Evolutionary conservation across 2,888 invertebrate genomes (phyloP).

Genomic region (Andrena hattorfiana): DNA sequence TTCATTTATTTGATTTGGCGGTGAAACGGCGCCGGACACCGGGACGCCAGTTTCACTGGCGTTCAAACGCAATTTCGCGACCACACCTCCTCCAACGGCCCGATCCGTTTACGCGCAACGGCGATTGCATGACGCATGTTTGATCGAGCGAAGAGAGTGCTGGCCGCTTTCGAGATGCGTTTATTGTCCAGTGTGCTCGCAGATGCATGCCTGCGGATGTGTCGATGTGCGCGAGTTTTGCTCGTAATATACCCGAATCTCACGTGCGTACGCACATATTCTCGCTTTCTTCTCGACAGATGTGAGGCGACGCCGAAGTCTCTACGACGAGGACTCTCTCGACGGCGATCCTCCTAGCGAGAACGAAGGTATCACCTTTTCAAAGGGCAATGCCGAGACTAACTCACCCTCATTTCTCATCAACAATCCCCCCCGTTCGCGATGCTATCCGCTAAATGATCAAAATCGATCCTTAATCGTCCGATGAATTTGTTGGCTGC

Average conservation of each 20-base stretch:
- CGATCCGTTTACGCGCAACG: not conserved
- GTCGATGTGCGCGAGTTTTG: conserved; percentile 42
- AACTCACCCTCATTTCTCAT: conserved; percentile 16
- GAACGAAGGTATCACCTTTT: conserved; percentile 81
- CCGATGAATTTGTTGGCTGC: conserved; percentile 6
- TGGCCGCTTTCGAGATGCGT: conserved; percentile 12
- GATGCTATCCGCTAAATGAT: not conserved
- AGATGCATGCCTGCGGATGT: conserved; percentile 47
- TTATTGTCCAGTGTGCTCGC: conserved; percentile 22
- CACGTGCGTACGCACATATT: conserved; percentile 73
- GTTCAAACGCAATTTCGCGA: not conserved
- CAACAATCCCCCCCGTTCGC: conserved; percentile 10
- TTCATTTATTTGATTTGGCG: conserved; percentile 15
- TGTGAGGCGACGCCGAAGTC: conserved; percentile 83
- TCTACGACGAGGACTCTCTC: conserved; percentile 84
- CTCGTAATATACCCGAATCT: conserved; percentile 62
- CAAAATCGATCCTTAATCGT: not conserved
- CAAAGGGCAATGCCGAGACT: conserved; percentile 60
- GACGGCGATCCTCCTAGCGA: conserved; percentile 83
- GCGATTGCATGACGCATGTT: conserved; percentile 49
- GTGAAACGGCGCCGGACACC: not conserved
- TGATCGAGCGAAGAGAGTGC: not conserved
- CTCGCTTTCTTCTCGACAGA: conserved; percentile 82
- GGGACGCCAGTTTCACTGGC: not conserved
- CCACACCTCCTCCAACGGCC: not conserved